These are phyloP conservation scores for Aspidoscelis tigris DNA, from an alignment of 2,113 vertebrate species.

Conservation along the genomic window DNA sequence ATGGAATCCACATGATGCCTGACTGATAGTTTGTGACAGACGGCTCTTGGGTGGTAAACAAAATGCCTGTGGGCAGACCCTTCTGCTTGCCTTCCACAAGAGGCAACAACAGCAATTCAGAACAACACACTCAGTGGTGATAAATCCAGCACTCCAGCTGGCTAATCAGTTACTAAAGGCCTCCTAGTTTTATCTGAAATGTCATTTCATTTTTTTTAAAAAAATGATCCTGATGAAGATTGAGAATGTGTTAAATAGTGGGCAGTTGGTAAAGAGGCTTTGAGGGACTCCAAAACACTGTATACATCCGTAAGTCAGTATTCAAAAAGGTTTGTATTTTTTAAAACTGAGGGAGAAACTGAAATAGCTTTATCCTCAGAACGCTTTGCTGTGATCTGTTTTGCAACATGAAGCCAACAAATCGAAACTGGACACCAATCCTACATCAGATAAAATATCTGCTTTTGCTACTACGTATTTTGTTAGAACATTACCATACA, in stretches of 20 bases:
- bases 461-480: no score
- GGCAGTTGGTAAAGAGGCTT: background rate
- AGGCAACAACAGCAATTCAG: slow-evolving; percentile 29
- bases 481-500: background rate
- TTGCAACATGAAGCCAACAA: background rate
- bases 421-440: background rate
- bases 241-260: slow-evolving; percentile 10
- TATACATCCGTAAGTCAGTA: no score
- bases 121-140: slow-evolving; percentile 53
- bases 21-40: slow-evolving; percentile 47
- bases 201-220: slow-evolving; percentile 44
- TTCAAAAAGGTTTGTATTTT: background rate
- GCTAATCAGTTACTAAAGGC: slow-evolving; percentile 48
- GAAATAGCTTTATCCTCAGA: background rate
- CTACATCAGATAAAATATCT: no score
- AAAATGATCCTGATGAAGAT: slow-evolving; percentile 22
- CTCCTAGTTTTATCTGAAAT: slow-evolving; percentile 32
- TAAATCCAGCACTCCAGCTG: slow-evolving; percentile 58
- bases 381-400: background rate
- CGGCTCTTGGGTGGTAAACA: slow-evolving; percentile 56
- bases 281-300: background rate
- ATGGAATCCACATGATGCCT: background rate
- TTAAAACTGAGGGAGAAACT: background rate
- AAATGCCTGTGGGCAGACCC: slow-evolving; percentile 62
- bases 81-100: slow-evolving; percentile 66